Evolutionary conservation across 2,888 invertebrate genomes (phyloP).

Genomic region (Phoronis australis): DNA sequence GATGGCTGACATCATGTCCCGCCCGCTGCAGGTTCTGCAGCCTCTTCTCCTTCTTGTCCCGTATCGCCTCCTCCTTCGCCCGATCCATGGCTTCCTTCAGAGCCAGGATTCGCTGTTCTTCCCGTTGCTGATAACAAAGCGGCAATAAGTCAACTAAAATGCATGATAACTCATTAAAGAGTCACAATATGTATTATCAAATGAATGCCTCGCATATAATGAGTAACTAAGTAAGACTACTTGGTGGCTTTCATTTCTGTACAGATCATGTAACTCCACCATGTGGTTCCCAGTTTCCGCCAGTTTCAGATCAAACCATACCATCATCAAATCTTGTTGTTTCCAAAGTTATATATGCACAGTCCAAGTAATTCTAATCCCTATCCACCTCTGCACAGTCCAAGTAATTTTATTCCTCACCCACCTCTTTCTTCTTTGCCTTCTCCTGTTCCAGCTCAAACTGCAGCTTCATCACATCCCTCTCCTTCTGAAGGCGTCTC

Average conservation of each 20-base stretch:
- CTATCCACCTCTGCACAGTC: neutral
- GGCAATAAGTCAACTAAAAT: too few species aligned
- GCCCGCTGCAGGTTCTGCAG: slow-evolving; percentile 41
- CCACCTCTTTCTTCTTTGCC: slow-evolving; percentile 32
- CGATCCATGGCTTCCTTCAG: slow-evolving; percentile 71
- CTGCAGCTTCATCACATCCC: slow-evolving; percentile 65
- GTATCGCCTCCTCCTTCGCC: slow-evolving; percentile 59
- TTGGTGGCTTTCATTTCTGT: too few species aligned
- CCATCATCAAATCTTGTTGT: too few species aligned
- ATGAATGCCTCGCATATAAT: too few species aligned
- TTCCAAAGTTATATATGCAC: neutral
- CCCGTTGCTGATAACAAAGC: slow-evolving; percentile 59
- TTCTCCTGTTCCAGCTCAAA: slow-evolving; percentile 67
- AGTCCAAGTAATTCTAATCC: too few species aligned
- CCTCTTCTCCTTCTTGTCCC: slow-evolving; percentile 36
- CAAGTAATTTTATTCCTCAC: neutral
- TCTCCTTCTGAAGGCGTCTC: slow-evolving; percentile 67
- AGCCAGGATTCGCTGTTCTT: slow-evolving; percentile 68
- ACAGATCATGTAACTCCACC: too few species aligned
- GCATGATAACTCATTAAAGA: too few species aligned
- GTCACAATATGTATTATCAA: too few species aligned
- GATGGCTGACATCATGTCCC: slow-evolving; percentile 43
- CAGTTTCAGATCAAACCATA: too few species aligned
- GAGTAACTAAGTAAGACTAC: too few species aligned
- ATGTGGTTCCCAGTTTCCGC: too few species aligned